Evolutionary conservation across 2,888 invertebrate genomes (phyloP), one percentile per base, ranked within the genome.

Genomic region (Tholera decimalis): DNA sequence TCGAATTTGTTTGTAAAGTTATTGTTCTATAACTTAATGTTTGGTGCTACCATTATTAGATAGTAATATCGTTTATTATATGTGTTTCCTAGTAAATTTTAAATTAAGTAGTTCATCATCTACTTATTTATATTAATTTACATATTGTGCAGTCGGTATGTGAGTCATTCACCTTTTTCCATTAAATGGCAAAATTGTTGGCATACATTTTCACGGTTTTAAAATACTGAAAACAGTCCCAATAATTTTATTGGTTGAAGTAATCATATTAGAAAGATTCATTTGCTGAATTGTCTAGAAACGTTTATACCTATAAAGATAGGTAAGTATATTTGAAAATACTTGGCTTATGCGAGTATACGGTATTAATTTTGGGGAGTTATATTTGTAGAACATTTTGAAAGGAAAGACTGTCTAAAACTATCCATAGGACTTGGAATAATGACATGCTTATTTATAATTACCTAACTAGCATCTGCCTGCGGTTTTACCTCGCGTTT

Each of bases 1-100:
- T n/a, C n/a, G n/a, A n/a, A n/a, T n/a, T n/a, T n/a, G n/a, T 77
- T 77, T 64, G 56, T 30, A n/a, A 28, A 85, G 87, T 89, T 89
- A 89, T 87, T 64, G n/a, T 37, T 63, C 18, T 24, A 37, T 37
- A 26, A 47, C 22, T 30, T 53, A 51, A 51, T 73, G 37, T 77
- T 56, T 4, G 13, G 6, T 54, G n/a, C 47, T 57, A 50, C 46
- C 53, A 85, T 88, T 89, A 83, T 86, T 85, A 79, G 55, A 60
- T 60, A 76, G 68, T 9, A 5, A 47, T 13, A 46, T 54, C 67
- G 56, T 61, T 73, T 73, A 73, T 73, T 71, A 58, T 66, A 58
- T 68, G n/a, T n/a, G n/a, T 54, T 60, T 80, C 22, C 37, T 18
- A 15, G 15, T 57, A 11, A 7, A 24, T 30, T n/a, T 30, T n/a